These are phyloP conservation scores for Stichodactyla mertensii DNA, from an alignment of 64 coral and sea anemone species.

Conservation along the genomic window DNA sequence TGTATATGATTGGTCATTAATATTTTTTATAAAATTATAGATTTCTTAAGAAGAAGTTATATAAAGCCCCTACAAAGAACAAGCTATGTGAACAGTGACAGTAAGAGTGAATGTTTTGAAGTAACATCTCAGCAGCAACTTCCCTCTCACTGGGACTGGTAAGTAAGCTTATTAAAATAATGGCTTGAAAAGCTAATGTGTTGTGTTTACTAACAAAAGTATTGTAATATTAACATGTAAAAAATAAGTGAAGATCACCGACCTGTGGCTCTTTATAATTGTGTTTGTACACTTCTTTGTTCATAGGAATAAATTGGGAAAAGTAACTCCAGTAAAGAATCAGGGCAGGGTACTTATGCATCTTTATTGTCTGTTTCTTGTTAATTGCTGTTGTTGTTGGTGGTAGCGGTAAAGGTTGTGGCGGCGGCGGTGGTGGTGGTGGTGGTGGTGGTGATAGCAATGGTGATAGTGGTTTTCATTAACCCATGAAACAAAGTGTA, in stretches of 20 bases:
- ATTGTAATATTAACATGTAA: too few relatives aligned
- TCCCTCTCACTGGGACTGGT: neutral
- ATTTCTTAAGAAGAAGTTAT: conserved; percentile 27
- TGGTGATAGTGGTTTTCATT: too few relatives aligned
- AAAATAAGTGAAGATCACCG: too few relatives aligned
- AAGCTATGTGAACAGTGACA: neutral
- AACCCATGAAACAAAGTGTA: too few relatives aligned
- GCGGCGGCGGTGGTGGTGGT: too few relatives aligned
- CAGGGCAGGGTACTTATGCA: conserved; percentile 44
- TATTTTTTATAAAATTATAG: neutral
- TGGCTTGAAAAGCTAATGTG: neutral
- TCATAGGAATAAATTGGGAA: conserved; percentile 33
- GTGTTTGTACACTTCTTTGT: neutral
- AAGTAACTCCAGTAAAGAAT: conserved; percentile 46
- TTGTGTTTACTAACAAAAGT: too few relatives aligned
- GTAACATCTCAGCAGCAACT: neutral
- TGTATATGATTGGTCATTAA: too few relatives aligned
- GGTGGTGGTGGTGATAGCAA: too few relatives aligned
- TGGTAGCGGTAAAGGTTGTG: too few relatives aligned
- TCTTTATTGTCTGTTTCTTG: neutral
- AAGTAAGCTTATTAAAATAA: neutral
- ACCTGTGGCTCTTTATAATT: neutral
- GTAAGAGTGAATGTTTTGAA: neutral
- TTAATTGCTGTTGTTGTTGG: neutral
- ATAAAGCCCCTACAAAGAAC: neutral